These are phyloP conservation scores for Campylomormyrus tamandua DNA, from an alignment of 2,113 vertebrate species.

Conservation along the genomic window DNA sequence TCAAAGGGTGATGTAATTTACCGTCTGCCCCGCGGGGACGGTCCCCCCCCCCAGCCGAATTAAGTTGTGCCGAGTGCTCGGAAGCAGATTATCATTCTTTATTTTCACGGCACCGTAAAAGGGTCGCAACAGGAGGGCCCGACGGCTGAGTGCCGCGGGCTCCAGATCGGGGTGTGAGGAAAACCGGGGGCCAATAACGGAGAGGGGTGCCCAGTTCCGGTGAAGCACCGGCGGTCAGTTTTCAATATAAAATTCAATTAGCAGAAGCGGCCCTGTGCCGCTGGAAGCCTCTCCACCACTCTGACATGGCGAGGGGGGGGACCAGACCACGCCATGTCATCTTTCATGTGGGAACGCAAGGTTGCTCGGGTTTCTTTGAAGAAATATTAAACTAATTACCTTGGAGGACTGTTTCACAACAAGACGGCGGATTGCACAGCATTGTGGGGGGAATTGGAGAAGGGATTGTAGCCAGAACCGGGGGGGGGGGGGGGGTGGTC, in stretches of 20 bases:
- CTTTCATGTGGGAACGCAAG: constrained; percentile 64
- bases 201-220: background rate
- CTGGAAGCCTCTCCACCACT: constrained; percentile 60
- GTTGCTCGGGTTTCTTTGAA: constrained; percentile 68
- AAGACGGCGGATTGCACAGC: constrained; percentile 51
- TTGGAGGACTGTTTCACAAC: constrained; percentile 61
- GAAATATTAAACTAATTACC: constrained; percentile 74
- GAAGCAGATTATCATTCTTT: constrained; percentile 18
- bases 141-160: background rate
- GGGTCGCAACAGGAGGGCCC: background rate
- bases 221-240: constrained; percentile 54
- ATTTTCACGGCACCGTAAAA: background rate
- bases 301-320: constrained; percentile 39
- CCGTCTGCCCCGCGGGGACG: constrained; percentile 37
- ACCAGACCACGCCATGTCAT: constrained; percentile 47
- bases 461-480: background rate
- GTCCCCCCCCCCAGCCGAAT: constrained; percentile 13
- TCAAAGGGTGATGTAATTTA: constrained; percentile 47
- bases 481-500: background rate
- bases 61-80: constrained; percentile 30
- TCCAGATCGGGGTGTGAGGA: background rate
- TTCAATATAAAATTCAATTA: constrained; percentile 69
- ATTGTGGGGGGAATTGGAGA: constrained; percentile 42
- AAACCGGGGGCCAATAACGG: background rate
- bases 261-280: constrained; percentile 52